A percentile compares a stretch with the other conserved stretches of the same genome.
phyloP scores from a whole-genome alignment of 2,888 invertebrate genomes.

The Apomyelois bistriatella region DNA sequence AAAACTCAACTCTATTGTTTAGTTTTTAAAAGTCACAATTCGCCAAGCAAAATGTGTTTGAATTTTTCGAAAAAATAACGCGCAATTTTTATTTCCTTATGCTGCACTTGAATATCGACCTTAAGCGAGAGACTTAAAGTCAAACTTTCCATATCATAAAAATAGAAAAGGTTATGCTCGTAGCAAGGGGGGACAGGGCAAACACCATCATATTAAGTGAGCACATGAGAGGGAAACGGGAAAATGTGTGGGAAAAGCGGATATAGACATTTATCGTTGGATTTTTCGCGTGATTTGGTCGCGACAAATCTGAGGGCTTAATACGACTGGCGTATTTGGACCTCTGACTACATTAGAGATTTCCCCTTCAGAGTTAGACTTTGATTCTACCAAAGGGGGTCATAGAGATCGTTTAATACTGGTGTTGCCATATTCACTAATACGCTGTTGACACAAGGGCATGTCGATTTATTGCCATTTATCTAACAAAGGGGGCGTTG shows the following conservation, averaged over 20 bases:
- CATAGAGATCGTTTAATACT: constrained; percentile 31
- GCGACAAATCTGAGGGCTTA: constrained; percentile 73
- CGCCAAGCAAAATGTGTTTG: neutral
- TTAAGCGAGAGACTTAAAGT: constrained; percentile 21
- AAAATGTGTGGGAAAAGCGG: constrained; percentile 80
- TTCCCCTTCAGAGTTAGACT: neutral
- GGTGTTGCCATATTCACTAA: constrained; percentile 59
- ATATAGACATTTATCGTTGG: constrained; percentile 78
- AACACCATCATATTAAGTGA: constrained; percentile 79
- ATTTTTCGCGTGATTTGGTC: constrained; percentile 77
- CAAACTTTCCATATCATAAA: constrained; percentile 17
- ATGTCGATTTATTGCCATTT: constrained; percentile 72
- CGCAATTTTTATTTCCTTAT: constrained; percentile 48
- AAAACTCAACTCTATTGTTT: constrained; percentile 26
- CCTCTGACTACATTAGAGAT: constrained; percentile 21
- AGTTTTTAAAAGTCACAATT: neutral
- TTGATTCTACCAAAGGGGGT: neutral
- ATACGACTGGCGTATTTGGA: constrained; percentile 45
- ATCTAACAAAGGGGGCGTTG: constrained; percentile 63
- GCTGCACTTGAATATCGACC: constrained; percentile 16
- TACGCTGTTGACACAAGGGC: constrained; percentile 71
- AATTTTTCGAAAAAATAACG: constrained; percentile 48
- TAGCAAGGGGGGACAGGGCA: constrained; percentile 70
- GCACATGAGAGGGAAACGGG: constrained; percentile 78
- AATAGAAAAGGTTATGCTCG: constrained; percentile 31